A percentile compares a stretch with the other conserved stretches of the same genome.
These are phyloP conservation scores for human DNA, from an alignment of 2,113 vertebrate genomes.

Conservation along the genomic window GRCh38 chr5:43169501-43170000, in stretches of 20 bases:
- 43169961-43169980: too few species aligned
- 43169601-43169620: background rate
- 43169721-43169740: background rate
- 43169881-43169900: too few species aligned
- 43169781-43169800: too few species aligned
- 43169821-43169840: too few species aligned
- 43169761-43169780: background rate
- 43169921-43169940: too few species aligned
- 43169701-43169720: background rate
- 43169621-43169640: background rate
- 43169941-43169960: too few species aligned
- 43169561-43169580: background rate
- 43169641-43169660: background rate
- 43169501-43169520: background rate
- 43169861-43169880: too few species aligned
- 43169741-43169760: conserved; percentile 2
- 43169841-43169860: too few species aligned
- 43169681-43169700: background rate
- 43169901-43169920: too few species aligned
- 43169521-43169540: background rate
- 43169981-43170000: too few species aligned
- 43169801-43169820: too few species aligned
- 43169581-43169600: background rate
- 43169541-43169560: background rate
- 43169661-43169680: background rate